Base-by-base conservation (phyloP, 2,797 vertebrate species). In the Lophius americanus region DNA sequence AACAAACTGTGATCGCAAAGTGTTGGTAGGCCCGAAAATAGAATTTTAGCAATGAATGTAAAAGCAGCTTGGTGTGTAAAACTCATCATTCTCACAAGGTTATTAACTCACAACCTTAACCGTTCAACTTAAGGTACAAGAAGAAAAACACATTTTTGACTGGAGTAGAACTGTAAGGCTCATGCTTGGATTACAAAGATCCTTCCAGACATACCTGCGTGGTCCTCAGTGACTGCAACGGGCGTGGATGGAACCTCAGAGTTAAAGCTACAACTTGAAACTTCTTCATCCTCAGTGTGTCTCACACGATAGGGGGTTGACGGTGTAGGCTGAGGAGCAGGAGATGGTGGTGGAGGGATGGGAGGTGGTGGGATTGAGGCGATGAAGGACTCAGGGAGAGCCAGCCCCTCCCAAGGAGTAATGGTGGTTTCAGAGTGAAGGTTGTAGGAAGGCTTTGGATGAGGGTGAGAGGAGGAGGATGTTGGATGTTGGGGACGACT, bases 361-460 rank as follows among this genome's bases (percentile, higher is more conserved):
- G 72, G 66, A 12, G 73, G 66, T 6, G 71, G 61, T 2, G 84
- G 84, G 38, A 94, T 85, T 46, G 79, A 74, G 4, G 79, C 61
- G 39, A 93, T 93, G 50, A 93, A 94, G 48, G 91, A 91, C 8
- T 93, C 90, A 0, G 89, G 85, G 38, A 88, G 84, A 47, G 79
- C 84, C 14, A 85, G 76, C 14, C 78, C 68, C 32, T 81, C 86
- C 92, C 91, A 94, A 0, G 93, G 92, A 1, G 91, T 64, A 73
- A 93, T 83, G 58, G 81, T 81, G 66, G 64, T 73, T 57, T 93
- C 90, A 4, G 85, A 78, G 48, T 75, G 48, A 10, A 86, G 69
- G 64, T 61, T 37, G 68, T 79, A 59, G 33, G 77, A 49, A 3
- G 81, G 71, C 11, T 75, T 78, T 0, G 70, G 81, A 49, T 75